Evolutionary conservation across 30 jellyfish, hydroid and myxozoan species (phyloP).

Genomic region (Turritopsis rubra): DNA sequence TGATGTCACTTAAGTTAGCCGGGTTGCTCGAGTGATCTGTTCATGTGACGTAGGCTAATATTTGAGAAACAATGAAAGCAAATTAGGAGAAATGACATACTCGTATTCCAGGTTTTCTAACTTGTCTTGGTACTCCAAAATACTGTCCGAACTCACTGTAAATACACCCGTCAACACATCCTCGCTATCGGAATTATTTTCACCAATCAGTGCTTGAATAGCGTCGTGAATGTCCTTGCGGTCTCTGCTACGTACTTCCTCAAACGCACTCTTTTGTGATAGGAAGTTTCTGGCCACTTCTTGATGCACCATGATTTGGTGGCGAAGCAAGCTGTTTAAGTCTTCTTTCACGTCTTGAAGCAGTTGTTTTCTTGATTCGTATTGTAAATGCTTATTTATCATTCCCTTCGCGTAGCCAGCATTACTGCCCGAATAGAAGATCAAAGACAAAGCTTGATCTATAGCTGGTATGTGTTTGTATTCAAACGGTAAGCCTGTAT

Average conservation of each 20-base stretch:
- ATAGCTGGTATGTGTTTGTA: constrained; percentile 4
- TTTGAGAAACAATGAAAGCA: too few relatives aligned
- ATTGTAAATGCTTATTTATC: not conserved
- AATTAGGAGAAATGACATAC: constrained; percentile 5
- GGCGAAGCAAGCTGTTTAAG: not conserved
- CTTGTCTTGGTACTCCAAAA: constrained; percentile 9
- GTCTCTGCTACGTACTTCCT: constrained; percentile 13
- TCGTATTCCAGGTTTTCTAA: constrained; percentile 21
- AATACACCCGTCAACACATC: not conserved
- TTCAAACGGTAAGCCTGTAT: not conserved
- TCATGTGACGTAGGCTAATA: too few relatives aligned
- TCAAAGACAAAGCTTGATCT: constrained; percentile 8
- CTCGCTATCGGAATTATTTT: not conserved
- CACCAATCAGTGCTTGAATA: not conserved
- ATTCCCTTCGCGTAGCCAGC: constrained; percentile 1
- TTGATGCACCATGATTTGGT: constrained; percentile 21
- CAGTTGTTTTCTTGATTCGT: constrained; percentile 16
- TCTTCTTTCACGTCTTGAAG: constrained; percentile 9
- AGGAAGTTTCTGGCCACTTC: constrained; percentile 17
- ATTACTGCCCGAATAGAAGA: constrained; percentile 27
- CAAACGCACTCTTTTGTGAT: constrained; percentile 14
- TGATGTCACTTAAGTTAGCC: too few relatives aligned
- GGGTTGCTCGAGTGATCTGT: too few relatives aligned
- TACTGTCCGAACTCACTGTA: not conserved
- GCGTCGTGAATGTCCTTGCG: constrained; percentile 30